These are phyloP conservation scores for Lucilia sericata DNA, from an alignment of 1,140 invertebrate species.

Conservation along the genomic window DNA sequence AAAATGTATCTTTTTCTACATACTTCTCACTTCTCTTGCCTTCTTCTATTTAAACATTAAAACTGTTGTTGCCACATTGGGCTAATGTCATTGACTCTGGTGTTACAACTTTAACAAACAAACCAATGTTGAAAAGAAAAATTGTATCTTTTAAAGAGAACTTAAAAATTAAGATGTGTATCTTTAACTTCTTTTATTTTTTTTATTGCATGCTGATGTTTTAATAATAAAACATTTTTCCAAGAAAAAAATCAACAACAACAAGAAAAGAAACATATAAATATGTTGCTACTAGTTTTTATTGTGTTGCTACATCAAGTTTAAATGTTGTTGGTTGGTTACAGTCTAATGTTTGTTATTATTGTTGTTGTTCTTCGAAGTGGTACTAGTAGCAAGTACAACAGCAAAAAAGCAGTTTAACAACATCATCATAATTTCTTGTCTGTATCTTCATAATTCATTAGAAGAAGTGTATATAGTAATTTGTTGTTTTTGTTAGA, in stretches of 20 bases:
- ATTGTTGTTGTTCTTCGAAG: neutral
- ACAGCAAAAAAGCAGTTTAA: neutral
- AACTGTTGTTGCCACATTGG: neutral
- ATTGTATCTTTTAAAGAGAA: conserved; percentile 17
- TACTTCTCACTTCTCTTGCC: neutral
- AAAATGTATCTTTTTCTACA: too few relatives aligned
- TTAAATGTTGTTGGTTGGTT: neutral
- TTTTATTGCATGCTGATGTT: neutral
- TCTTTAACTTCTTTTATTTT: neutral
- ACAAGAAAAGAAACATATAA: conserved; percentile 13
- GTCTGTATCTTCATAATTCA: conserved; percentile 40
- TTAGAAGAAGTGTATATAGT: neutral
- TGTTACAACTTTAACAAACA: neutral
- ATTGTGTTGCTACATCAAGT: neutral
- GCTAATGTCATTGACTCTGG: neutral
- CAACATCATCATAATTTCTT: conserved; percentile 38
- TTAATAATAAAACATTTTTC: neutral
- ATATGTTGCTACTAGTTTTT: conserved; percentile 25
- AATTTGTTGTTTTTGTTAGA: conserved; percentile 5
- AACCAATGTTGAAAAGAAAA: neutral
- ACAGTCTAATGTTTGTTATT: neutral
- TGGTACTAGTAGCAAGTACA: neutral
- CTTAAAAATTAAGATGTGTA: neutral
- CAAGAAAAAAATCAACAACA: neutral
- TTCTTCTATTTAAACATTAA: neutral